phyloP scores from a whole-genome alignment of 1,140 invertebrate species.

The Lordiphosa stackelbergi region DNA sequence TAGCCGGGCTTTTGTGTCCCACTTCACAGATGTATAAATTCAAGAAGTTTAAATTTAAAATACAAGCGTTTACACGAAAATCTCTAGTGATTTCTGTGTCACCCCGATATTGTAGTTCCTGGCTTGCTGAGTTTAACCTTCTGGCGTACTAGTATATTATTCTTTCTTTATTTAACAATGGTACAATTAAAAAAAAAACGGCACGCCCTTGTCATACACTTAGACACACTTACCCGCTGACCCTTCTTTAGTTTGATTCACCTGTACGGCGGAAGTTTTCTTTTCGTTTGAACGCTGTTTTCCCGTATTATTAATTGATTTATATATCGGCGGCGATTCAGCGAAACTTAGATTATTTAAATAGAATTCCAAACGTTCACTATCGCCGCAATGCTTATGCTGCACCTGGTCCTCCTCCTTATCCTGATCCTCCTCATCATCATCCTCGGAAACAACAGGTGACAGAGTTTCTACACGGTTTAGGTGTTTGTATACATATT shows the following conservation, averaged over 20 bases:
- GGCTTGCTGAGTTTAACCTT: no score
- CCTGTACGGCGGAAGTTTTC: slow-evolving; percentile 33
- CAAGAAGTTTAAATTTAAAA: no score
- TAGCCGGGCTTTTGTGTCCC: no score
- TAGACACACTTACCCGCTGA: slow-evolving; percentile 57
- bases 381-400: slow-evolving; percentile 8
- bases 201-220: slow-evolving; percentile 10
- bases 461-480: slow-evolving; percentile 70
- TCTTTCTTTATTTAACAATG: neutral
- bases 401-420: slow-evolving; percentile 8
- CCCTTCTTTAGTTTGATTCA: slow-evolving; percentile 28
- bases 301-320: slow-evolving; percentile 29
- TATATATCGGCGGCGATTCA: slow-evolving; percentile 50
- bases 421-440: slow-evolving; percentile 24
- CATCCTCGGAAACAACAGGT: slow-evolving; percentile 70
- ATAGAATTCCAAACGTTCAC: slow-evolving; percentile 47
- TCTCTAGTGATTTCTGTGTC: no score
- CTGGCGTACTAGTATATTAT: no score
- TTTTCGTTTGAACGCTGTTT: slow-evolving; percentile 54
- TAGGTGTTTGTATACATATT: slow-evolving; percentile 54
- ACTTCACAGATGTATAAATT: no score
- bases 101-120: no score
- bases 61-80: no score
- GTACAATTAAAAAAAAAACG: neutral
- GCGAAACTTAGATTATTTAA: slow-evolving; percentile 54